Base-by-base conservation (phyloP, 2,888 invertebrate genomes). In the Rapana venosa region DNA sequence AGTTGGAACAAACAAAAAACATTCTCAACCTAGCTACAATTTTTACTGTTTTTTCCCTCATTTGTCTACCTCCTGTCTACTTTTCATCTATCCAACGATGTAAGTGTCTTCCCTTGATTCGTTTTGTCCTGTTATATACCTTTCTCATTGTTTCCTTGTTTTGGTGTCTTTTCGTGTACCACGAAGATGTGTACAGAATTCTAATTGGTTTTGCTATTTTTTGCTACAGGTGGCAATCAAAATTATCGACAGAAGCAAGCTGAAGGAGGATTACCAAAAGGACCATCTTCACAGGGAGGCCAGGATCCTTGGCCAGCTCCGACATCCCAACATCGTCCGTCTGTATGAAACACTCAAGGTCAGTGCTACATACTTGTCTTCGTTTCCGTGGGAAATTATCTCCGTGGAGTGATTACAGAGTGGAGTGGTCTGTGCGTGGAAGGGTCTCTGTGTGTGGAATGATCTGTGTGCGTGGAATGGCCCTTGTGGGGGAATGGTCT, bases 221-320 rank as follows among this genome's bases (percentile, higher is more conserved):
- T 26, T 74, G n/a, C 5, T 13, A 36, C 94, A 96, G 96, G 98
- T 98, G 94, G 98, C 98, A 30, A 97, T 98, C 90, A 98, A 98
- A 96, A 97, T 98, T 93, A 97, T 98, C 94, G 97, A 98, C 96
- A 96, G 97, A 91, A 97, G 97, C 84, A 97, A 97, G 93, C 97
- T 98, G 93, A 97, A 97, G 93, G 97, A 98, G 95, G 97, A 97
- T 91, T 98, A 98, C 95, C 97, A 97, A 0, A 97, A 97, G 20
- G 97, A 97, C 90, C 97, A 98, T 96, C 96, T 98, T 91, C 97
- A 97, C 94, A 96, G 98, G 74, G 98, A 98, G 95, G 97, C 98
- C 5, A 96, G 97, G 87, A 97, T 98, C 85, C 97, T 98, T 97
- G 97, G 97, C 6, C 97, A 97, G 93, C 96, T 98, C 88, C 97